These are phyloP conservation scores for Branchellion lobata DNA, from an alignment of 2,888 invertebrate species.

Conservation along the genomic window DNA sequence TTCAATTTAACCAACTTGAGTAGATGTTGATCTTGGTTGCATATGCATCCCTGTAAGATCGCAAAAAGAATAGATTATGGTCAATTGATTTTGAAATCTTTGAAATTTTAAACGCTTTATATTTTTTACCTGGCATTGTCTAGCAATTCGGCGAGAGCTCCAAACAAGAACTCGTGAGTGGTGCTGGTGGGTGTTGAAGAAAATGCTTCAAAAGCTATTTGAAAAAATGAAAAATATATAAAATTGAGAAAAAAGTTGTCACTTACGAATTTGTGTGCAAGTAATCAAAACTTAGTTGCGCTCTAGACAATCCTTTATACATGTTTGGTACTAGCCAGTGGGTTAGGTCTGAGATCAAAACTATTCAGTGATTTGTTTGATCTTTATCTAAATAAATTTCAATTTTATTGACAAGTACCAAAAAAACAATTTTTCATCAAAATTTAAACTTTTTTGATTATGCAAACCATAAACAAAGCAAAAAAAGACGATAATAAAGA, in stretches of 20 bases:
- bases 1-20: slow-evolving; percentile 56
- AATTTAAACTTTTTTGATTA: neutral
- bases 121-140: slow-evolving; percentile 65
- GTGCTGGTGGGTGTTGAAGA: slow-evolving; percentile 53
- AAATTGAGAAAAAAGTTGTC: slow-evolving; percentile 26
- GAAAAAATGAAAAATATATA: too few species aligned
- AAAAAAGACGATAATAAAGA: neutral
- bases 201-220: neutral
- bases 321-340: neutral
- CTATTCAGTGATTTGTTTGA: too few species aligned
- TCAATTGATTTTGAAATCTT: too few species aligned
- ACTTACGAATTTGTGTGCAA: slow-evolving; percentile 63
- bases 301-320: slow-evolving; percentile 58
- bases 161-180: slow-evolving; percentile 64
- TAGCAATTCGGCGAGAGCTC: slow-evolving; percentile 63
- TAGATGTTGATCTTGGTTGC: slow-evolving; percentile 63
- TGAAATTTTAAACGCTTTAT: too few species aligned
- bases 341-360: too few species aligned
- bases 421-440: too few species aligned
- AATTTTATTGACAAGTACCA: too few species aligned
- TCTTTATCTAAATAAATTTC: too few species aligned
- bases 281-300: slow-evolving; percentile 62
- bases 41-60: slow-evolving; percentile 62
- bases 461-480: slow-evolving; percentile 13
- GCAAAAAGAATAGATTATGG: too few species aligned